Conservation (phyloP, 2,797 vertebrate species). For the Cyclura pinguis region DNA sequence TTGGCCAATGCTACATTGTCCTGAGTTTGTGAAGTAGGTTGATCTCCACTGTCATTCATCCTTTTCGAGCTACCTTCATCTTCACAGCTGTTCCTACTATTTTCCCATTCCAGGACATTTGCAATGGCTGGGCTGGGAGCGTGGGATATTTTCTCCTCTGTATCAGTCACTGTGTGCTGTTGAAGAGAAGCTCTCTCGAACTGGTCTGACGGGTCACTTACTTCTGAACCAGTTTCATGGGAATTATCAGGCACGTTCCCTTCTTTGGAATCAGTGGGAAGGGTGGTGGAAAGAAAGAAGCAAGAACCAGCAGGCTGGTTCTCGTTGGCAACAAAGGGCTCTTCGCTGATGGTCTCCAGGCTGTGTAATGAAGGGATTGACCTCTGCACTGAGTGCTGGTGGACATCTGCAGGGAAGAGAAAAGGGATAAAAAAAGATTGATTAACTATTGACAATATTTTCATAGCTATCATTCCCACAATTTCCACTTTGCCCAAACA, state of each 20-base stretch:
- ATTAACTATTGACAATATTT: neutral
- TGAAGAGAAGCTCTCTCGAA: conserved; percentile 18
- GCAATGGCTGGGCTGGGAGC: conserved; percentile 18
- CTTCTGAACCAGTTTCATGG: conserved; percentile 26
- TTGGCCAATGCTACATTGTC: neutral
- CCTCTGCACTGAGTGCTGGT: conserved; percentile 79
- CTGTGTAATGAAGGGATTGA: conserved; percentile 81
- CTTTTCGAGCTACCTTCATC: conserved; percentile 43
- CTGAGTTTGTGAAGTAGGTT: conserved; percentile 14
- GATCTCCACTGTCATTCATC: neutral
- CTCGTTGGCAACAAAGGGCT: conserved; percentile 77
- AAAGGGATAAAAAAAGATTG: conserved; percentile 37
- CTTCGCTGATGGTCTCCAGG: conserved; percentile 87
- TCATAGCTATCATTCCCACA: no score
- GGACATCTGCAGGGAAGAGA: conserved; percentile 74
- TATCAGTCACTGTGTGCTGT: conserved; percentile 39
- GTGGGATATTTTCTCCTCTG: conserved; percentile 18
- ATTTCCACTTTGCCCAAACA: neutral
- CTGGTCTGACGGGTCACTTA: neutral
- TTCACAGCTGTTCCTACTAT: neutral
- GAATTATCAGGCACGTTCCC: conserved; percentile 59
- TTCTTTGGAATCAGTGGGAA: conserved; percentile 64
- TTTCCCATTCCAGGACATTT: conserved; percentile 9
- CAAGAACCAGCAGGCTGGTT: conserved; percentile 60
- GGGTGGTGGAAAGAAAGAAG: conserved; percentile 53